Base-by-base conservation (phyloP, 2,888 invertebrate genomes). In the Drosophila hamatofila region DNA sequence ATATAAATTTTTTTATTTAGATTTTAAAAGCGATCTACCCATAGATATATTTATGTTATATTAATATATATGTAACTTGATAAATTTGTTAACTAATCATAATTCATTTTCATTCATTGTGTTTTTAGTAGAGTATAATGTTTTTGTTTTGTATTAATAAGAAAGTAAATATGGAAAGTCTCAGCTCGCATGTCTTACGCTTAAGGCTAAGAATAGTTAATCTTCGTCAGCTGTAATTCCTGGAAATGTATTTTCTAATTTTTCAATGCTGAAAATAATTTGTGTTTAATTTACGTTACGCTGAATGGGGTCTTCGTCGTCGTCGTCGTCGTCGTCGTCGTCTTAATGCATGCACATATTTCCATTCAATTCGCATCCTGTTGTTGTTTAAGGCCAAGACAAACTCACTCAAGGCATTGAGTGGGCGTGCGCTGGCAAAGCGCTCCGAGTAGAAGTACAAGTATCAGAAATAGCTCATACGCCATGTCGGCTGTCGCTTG, bases 381-480 rank as follows among this genome's bases (percentile, higher is more conserved):
- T 14, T 46, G n/a, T n/a, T n/a, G n/a, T 62, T 3, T 3, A n/a
- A 14, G 14, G 27, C 30, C 30, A 6, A 7, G 11, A 16, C 12
- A 25, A 42, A 44, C 37, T 66, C 57, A 75, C 75, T 74, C 75
- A 58, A 30, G 52, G 25, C 27, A 44, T 21, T 65, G 70, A 63
- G 75, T 76, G 63, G 63, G 55, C 59, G 61, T 27, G 8, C 46
- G 42, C 27, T 27, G 25, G 1, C 35, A 44, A 77, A 64, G 48
- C 55, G 48, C 76, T 76, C 77, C 41, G 51, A 60, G 60, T 39
- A 41, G 42, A 44, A 18, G 25, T 18, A 16, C 0, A 54, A 27
- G 1, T 1, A 8, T 8, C 7, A 30, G 11, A 65, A 55, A 62
- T 68, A 25, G 42, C 79, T 76, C 80, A 73, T 68, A 71, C 73